Base-by-base conservation (phyloP, 1,140 invertebrate species). In the Metaphire vulgaris region DNA sequence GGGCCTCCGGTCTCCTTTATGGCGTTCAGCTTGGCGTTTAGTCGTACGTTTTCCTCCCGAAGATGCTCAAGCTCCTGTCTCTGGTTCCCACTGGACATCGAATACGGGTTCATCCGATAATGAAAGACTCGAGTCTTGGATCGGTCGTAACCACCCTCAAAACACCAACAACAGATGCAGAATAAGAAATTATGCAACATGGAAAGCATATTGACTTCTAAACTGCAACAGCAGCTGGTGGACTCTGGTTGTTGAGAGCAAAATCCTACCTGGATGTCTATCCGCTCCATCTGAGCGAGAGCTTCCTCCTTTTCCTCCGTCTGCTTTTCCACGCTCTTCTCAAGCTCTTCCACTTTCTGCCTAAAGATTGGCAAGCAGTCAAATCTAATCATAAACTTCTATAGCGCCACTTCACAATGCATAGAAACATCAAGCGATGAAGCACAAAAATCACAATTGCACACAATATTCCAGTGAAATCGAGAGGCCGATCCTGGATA, bases 81-180 rank as follows among this genome's bases (percentile, higher is more conserved):
- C 2, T 90, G 86, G 74, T 90, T 86, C 79, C 90, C 86, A 77
- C 90, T 89, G 0, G 91, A 91, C 72, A 90, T 86, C 0, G 90
- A 87, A 0, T 91, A 88, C 0, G 94, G 94, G 87, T 96, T 95
- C 91, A 89, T 68, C 83, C 87, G 93, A 89, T 69, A 92, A 83
- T 81, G 93, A 79, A 83, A 65, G 64, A 87, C 80, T 72, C 86
- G 82, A 6, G 83, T 81, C 56, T 81, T 82, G 1, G 80, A 79
- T 66, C 83, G 84, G 79, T 85, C 84, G 81, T 81, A 85, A 68
- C 84, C 83, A n/a, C 84, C 84, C 84, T 85, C 75, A 65, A 80
- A 79, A 74, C 73, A 74, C 41, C 26, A 71, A 56, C 21, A 56
- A 56, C 6, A 6, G 41, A n/a, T n/a, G n/a, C n/a, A n/a, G n/a